Conservation (phyloP, 2,888 invertebrate genomes). For the Cosmia pyralina region DNA sequence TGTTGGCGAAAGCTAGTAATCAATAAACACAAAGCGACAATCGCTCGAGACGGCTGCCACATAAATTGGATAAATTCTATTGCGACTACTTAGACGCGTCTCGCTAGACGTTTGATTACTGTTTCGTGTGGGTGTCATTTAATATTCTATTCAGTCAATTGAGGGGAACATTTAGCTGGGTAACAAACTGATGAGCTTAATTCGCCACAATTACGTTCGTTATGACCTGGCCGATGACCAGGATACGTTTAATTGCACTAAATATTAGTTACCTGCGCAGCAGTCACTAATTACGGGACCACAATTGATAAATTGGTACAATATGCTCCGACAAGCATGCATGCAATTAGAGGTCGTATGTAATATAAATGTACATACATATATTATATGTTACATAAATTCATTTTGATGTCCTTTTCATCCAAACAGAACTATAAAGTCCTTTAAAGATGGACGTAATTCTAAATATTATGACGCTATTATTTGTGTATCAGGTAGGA, state of each 20-base stretch:
- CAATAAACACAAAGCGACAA: conserved; percentile 25
- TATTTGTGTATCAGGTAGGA: conserved; percentile 20
- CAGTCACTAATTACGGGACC: conserved; percentile 54
- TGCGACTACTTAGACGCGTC: conserved; percentile 49
- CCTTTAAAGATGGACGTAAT: neutral
- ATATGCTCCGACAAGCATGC: conserved; percentile 31
- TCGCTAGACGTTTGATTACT: conserved; percentile 52
- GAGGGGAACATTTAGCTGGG: conserved; percentile 69
- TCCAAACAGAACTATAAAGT: conserved; percentile 1
- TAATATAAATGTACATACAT: too few species aligned
- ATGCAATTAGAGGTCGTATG: conserved; percentile 33
- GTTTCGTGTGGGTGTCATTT: conserved; percentile 61
- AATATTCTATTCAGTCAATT: conserved; percentile 69
- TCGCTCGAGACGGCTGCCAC: conserved; percentile 13
- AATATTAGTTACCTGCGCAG: conserved; percentile 51
- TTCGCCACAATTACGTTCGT: conserved; percentile 72
- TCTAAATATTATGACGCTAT: conserved; percentile 6
- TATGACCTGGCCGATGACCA: conserved; percentile 60
- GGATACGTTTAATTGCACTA: conserved; percentile 64
- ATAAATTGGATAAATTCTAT: conserved; percentile 57
- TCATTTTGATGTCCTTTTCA: neutral
- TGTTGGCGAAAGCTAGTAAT: neutral
- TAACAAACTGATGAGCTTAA: conserved; percentile 77
- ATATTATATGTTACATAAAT: neutral
- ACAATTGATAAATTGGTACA: conserved; percentile 59